Evolutionary conservation across 1,140 invertebrate genomes (phyloP), one percentile per base, ranked within the genome.

Genomic region (Ephestia elutella): DNA sequence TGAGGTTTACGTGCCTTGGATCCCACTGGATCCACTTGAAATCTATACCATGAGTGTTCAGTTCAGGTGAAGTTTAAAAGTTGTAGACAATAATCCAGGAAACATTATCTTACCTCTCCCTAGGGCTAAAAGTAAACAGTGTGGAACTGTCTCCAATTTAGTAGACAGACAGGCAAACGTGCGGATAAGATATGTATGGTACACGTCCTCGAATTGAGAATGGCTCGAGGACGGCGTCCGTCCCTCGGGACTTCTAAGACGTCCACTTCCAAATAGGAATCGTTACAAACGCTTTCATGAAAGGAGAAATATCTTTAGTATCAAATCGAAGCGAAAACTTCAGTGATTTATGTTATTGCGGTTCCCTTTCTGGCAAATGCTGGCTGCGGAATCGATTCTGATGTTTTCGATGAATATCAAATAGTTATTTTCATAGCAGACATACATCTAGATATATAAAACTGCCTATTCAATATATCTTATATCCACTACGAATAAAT

Each of bases 291-390:
- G 38, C 15, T 44, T 38, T 38, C 38, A 17, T 44, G 38, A 15
- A 15, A 44, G 38, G 38, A 44, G 38, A 44, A 44, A 44, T 44
- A 44, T 15, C 38, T 15, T 44, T 5, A 17, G 15, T 8, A 44
- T 44, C 13, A 44, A 44, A 44, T 44, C 38, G 38, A 44, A 44
- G 38, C 38, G 38, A 44, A 44, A 44, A 15, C 38, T 44, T 44
- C 13, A 3, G n/a, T 44, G 38, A 44, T 44, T 44, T 44, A 44
- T 44, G 38, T 44, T 44, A 44, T 44, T 44, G n/a, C 38, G 38
- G 5, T 15, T 5, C 5, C 38, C 1, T 17, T 44, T 10, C 15
- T 44, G n/a, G 21, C 13, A 44, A 44, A 44, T 15, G 38, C 13
- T n/a, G 32, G 32, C 13, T 13, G n/a, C n/a, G 9, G 32, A 35